Base-by-base conservation (phyloP, 2,797 vertebrate species). In the Dendrocincla fuliginosa region DNA sequence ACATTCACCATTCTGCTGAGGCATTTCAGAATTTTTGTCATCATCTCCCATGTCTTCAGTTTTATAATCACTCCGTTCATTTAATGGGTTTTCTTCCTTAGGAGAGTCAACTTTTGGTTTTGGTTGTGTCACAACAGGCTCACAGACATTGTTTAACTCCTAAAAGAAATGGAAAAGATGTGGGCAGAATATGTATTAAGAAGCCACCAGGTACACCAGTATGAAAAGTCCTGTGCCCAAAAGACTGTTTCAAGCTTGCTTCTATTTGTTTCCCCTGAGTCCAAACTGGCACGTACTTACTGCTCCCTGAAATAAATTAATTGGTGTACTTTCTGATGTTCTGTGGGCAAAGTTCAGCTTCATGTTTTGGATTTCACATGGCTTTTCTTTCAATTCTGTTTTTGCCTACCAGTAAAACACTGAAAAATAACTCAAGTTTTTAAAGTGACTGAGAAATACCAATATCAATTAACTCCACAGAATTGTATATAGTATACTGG, bases 101-200 rank as follows among this genome's bases (percentile, higher is more conserved):
- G 98, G 98, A 35, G 98, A 98, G 46, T 98, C 98, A 18, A 98
- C 96, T 96, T 98, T 98, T 52, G 98, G 98, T 91, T 98, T 98
- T 35, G 98, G 98, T 57, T 98, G 98, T 50, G 97, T 98, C 56
- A 98, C 98, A 39, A 98, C 87, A 6, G 98, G 97, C 52, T 98
- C 98, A 93, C 98, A 98, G 25, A 96, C 67, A 56, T 93, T 97
- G 71, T 97, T 96, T 82, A 98, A 86, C 44, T 98, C 98, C 98
- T 98, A 81, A 68, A 80, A 91, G 9, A 70, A 57, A 24, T 9
- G 11, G 11, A 63, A 68, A 70, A 92, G 4, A 53, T 52, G 6
- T 20, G 5, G 32, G 68, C 25, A 84, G 37, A 90, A 59, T 2
- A 23, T 0, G 2, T 6, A 27, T 25, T 28, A 37, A 79, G 32